phyloP scores from a whole-genome alignment of 2,888 invertebrate genomes.

The Ormia ochracea region DNA sequence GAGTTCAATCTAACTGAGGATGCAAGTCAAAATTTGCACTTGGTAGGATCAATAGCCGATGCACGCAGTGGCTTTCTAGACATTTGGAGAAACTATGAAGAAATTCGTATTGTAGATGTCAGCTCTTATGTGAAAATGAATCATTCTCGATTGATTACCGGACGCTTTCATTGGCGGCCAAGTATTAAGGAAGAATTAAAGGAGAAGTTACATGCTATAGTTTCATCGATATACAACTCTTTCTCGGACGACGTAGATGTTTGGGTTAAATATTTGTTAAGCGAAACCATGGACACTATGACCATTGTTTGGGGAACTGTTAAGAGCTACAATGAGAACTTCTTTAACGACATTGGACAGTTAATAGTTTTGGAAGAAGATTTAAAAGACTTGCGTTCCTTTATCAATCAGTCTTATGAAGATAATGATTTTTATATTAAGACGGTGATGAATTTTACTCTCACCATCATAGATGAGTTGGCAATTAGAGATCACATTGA shows the following conservation, averaged over 20 bases:
- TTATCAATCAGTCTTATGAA: constrained; percentile 86
- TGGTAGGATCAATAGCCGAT: constrained; percentile 87
- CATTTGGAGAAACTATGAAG: constrained; percentile 89
- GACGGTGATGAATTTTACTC: constrained; percentile 84
- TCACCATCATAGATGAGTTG: constrained; percentile 86
- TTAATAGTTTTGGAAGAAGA: constrained; percentile 83
- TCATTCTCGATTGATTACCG: constrained; percentile 88
- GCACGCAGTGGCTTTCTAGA: constrained; percentile 85
- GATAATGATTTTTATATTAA: constrained; percentile 90
- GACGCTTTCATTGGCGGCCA: constrained; percentile 88
- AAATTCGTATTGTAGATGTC: constrained; percentile 86
- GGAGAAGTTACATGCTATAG: constrained; percentile 77
- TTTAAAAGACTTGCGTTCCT: constrained; percentile 80
- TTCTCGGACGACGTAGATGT: constrained; percentile 80
- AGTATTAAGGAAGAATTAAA: constrained; percentile 82
- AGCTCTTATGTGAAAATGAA: constrained; percentile 88
- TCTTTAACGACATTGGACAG: constrained; percentile 83
- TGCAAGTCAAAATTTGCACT: constrained; percentile 82
- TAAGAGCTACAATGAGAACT: constrained; percentile 82
- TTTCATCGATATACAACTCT: constrained; percentile 78
- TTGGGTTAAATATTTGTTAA: constrained; percentile 82
- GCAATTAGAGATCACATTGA: constrained; percentile 87
- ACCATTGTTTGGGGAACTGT: constrained; percentile 86
- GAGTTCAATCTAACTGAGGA: constrained; percentile 85
- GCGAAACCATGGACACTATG: constrained; percentile 83